Evolutionary conservation across 2,113 vertebrate species (phyloP).

Genomic region (Myotis lucifugus): DNA sequence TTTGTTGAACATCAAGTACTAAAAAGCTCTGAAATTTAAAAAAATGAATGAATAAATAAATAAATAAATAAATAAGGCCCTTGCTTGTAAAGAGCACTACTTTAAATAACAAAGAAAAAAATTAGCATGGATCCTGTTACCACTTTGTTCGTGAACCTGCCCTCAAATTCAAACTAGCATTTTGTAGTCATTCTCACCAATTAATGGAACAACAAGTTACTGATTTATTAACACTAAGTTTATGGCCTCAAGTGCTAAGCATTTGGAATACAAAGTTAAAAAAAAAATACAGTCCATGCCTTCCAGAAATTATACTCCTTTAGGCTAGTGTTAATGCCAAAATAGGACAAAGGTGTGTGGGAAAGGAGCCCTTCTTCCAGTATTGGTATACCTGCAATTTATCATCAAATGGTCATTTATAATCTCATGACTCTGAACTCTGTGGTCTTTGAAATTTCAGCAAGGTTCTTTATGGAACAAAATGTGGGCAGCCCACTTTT

Average conservation of each 20-base stretch:
- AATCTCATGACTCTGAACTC: not conserved
- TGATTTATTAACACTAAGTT: slow-evolving; percentile 1
- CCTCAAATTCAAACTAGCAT: not conserved
- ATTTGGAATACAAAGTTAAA: not conserved
- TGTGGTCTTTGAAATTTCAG: not conserved
- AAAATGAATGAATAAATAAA: not conserved
- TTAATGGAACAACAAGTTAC: not conserved
- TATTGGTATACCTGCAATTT: not conserved
- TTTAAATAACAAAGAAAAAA: slow-evolving; percentile 17
- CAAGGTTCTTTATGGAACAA: not conserved
- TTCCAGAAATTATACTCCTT: not conserved
- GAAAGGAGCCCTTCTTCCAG: not conserved
- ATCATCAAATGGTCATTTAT: not conserved
- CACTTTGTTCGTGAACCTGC: not conserved
- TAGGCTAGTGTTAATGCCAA: not conserved
- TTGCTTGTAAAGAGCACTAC: not conserved
- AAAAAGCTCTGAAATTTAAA: not conserved
- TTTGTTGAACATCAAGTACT: not conserved
- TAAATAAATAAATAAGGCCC: not conserved
- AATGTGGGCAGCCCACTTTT: not conserved
- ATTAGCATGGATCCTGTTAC: not conserved
- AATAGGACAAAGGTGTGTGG: not conserved
- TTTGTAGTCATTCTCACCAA: slow-evolving; percentile 1
- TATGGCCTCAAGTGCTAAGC: not conserved
- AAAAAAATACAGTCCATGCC: not conserved